Conservation (phyloP, 2,888 invertebrate genomes). For the Lottia gigantea region DNA sequence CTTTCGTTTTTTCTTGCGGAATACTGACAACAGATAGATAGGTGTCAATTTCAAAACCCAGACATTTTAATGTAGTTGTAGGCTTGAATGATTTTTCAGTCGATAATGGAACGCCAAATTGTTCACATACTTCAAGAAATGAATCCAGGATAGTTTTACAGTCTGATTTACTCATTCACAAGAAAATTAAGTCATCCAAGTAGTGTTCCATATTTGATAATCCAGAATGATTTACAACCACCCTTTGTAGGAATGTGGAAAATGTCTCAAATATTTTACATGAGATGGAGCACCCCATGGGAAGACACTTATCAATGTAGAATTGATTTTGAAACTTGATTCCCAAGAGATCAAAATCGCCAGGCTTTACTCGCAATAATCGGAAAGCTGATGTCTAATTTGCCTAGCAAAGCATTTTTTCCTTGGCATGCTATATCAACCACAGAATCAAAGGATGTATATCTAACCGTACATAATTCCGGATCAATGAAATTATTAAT, state of each 20-base stretch:
- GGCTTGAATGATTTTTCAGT: background rate
- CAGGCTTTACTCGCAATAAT: background rate
- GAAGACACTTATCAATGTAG: conserved; percentile 2
- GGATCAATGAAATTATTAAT: background rate
- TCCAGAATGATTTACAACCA: background rate
- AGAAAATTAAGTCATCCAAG: background rate
- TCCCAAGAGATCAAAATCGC: background rate
- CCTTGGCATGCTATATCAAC: background rate
- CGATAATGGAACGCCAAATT: conserved; percentile 1
- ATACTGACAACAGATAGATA: conserved; percentile 6
- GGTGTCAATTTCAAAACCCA: conserved; percentile 16
- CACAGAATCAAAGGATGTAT: conserved; percentile 5
- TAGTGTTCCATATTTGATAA: background rate
- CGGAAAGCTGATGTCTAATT: background rate
- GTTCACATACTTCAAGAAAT: background rate
- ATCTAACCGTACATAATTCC: background rate
- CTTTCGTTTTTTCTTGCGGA: background rate
- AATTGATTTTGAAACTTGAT: background rate
- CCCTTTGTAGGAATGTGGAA: background rate
- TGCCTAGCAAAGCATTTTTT: background rate
- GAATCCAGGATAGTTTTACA: background rate
- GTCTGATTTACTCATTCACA: background rate
- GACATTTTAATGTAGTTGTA: conserved; percentile 10
- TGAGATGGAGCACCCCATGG: conserved; percentile 14
- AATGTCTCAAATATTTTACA: conserved; percentile 20